These are phyloP conservation scores for Eueremaeus valkanovi DNA, from an alignment of 2,888 invertebrate species.

Conservation along the genomic window DNA sequence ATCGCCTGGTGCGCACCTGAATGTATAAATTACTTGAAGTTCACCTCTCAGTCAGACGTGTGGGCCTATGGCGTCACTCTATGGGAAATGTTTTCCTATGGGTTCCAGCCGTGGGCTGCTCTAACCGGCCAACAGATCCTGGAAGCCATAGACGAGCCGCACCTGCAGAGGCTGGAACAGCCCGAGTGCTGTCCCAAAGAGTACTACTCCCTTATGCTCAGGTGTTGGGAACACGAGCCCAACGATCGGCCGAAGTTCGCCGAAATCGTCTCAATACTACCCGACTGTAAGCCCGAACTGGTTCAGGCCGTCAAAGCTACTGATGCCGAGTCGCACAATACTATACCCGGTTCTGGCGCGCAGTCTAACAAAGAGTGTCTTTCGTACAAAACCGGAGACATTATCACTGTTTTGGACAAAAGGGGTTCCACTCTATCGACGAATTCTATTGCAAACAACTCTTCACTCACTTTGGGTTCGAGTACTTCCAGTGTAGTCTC, in stretches of 20 bases:
- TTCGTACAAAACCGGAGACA: conserved; percentile 77
- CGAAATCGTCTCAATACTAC: conserved; percentile 40
- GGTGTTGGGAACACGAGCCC: conserved; percentile 95
- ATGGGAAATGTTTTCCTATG: conserved; percentile 99
- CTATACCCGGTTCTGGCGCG: neutral
- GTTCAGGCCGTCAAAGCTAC: conserved; percentile 70
- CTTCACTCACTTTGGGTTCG: neutral
- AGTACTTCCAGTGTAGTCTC: conserved; percentile 21
- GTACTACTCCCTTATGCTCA: conserved; percentile 84
- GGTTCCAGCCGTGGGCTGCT: conserved; percentile 96
- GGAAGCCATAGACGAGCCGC: conserved; percentile 92
- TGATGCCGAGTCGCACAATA: neutral
- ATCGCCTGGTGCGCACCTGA: conserved; percentile 89
- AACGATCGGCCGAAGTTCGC: conserved; percentile 65
- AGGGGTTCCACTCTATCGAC: conserved; percentile 54
- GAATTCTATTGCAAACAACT: no score
- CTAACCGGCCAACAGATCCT: conserved; percentile 88
- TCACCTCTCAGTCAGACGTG: conserved; percentile 93
- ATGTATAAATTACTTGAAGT: conserved; percentile 89
- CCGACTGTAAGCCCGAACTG: conserved; percentile 78
- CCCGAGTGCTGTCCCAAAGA: conserved; percentile 93
- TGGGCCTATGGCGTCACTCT: conserved; percentile 98
- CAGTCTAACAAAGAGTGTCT: conserved; percentile 62
- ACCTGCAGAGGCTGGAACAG: conserved; percentile 69
- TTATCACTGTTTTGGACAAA: conserved; percentile 87